Base-by-base conservation (phyloP, 1,140 invertebrate species). In the Octopus bimaculoides region DNA sequence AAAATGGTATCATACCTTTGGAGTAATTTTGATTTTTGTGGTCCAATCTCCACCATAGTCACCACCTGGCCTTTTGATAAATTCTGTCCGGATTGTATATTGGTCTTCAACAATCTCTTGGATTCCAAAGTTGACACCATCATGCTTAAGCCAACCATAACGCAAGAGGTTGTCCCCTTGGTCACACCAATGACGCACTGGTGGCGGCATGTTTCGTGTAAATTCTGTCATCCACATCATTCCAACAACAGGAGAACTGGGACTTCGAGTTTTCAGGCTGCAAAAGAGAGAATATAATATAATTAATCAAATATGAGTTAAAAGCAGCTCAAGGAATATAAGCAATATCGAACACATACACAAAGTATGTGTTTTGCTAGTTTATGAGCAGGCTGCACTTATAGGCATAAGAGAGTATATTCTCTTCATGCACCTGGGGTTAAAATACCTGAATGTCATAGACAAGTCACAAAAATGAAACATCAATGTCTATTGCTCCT, bases 201-300 rank as follows among this genome's bases (percentile, higher is more conserved):
- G 85, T 26, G 89, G 88, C 26, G 86, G 86, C 85, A 86, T 85
- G 20, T 84, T 79, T 54, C 79, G 78, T 0, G 84, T 86, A 54
- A 85, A 87, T 78, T 93, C 93, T 0, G 96, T 93, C 83, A 96
- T 97, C 98, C 98, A 99, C 97, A 99, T 98, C 1, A 99, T 90
- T 4, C 90, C 98, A 87, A 96, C 94, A 0, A 97, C 93, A 9
- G 96, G 92, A 0, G 97, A 98, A 77, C 94, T 91, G 0, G 96
- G 95, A 87, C 96, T 95, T 83, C 97, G 91, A 4, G 95, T 96
- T 90, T 97, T 96, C 84, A 99, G 89, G 0, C 98, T 92, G 88
- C 92, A 92, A 83, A 92, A 98, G 9, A 94, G 92, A 5, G 26
- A 41, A 41, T 41, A 41, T 41, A 41, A 41, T 41, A 41, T 41